Conservation (phyloP, 2,888 invertebrate species). For the Zaprionus lineosus region DNA sequence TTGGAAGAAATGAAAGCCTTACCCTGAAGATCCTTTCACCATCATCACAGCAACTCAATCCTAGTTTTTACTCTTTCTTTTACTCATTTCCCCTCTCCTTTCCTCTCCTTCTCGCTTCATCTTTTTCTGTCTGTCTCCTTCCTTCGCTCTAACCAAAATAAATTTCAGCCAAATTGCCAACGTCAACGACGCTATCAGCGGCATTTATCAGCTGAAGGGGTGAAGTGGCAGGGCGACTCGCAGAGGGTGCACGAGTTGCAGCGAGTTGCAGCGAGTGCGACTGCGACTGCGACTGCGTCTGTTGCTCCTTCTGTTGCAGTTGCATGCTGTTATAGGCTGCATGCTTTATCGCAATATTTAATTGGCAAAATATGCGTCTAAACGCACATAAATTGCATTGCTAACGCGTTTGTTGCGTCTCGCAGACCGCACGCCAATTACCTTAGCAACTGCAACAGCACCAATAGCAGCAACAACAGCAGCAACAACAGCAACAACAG, state of each 20-base stretch:
- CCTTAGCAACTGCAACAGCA: conserved; percentile 30
- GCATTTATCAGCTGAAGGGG: conserved; percentile 66
- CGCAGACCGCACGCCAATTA: conserved; percentile 72
- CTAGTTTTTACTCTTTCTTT: no score
- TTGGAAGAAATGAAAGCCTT: no score
- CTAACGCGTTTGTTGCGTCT: conserved; percentile 76
- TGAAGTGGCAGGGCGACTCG: neutral
- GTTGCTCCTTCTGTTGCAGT: conserved; percentile 32
- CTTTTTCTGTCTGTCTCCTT: no score
- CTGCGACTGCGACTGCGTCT: conserved; percentile 11
- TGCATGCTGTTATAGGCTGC: conserved; percentile 69
- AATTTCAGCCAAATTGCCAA: conserved; percentile 76
- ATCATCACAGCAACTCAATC: no score
- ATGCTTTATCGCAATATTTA: conserved; percentile 82
- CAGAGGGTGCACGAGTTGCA: conserved; percentile 8
- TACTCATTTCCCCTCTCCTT: no score
- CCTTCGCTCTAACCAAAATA: no score
- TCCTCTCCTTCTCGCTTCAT: no score
- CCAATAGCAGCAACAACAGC: conserved; percentile 12
- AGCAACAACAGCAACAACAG: conserved; percentile 11
- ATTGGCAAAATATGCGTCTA: conserved; percentile 82
- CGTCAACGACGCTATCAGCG: conserved; percentile 75
- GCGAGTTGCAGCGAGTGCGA: conserved; percentile 13
- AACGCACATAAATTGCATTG: conserved; percentile 82
- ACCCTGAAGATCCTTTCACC: no score